phyloP scores from a whole-genome alignment of 2,113 vertebrate species.

The Limnothrissa miodon region DNA sequence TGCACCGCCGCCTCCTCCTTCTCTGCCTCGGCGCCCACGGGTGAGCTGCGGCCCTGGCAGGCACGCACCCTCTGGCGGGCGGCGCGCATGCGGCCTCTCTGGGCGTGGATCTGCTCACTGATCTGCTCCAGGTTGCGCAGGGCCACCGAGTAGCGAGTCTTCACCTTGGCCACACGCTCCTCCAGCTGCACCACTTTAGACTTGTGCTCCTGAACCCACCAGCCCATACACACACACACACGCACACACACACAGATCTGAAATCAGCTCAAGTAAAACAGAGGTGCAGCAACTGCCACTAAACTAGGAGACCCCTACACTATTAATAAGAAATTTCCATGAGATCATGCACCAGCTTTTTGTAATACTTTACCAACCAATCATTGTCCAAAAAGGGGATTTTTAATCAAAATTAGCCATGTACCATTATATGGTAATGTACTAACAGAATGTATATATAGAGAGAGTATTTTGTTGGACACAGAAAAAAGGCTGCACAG shows the following conservation, averaged over 20 bases:
- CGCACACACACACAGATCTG: neutral
- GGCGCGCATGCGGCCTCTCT: slow-evolving; percentile 59
- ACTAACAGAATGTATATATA: too few species aligned
- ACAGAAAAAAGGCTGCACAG: too few species aligned
- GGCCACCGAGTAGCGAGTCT: slow-evolving; percentile 83
- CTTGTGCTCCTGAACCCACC: slow-evolving; percentile 83
- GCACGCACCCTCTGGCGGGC: slow-evolving; percentile 40
- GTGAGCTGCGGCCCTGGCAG: slow-evolving; percentile 67
- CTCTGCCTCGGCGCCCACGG: slow-evolving; percentile 69
- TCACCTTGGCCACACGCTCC: slow-evolving; percentile 77
- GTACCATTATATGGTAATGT: too few species aligned
- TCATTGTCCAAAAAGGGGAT: too few species aligned
- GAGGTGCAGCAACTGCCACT: neutral
- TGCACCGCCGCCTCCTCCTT: slow-evolving; percentile 20
- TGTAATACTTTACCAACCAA: too few species aligned
- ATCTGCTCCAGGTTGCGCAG: slow-evolving; percentile 89
- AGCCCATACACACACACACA: neutral
- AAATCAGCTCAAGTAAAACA: neutral
- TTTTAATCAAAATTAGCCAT: too few species aligned
- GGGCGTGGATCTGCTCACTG: slow-evolving; percentile 88
- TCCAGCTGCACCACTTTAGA: slow-evolving; percentile 81
- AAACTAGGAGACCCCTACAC: neutral
- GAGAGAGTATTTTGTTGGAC: too few species aligned
- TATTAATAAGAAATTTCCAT: neutral
- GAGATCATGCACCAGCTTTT: neutral